These are phyloP conservation scores for Pantelozetes paolii DNA, from an alignment of 2,888 invertebrate species.

Conservation along the genomic window DNA sequence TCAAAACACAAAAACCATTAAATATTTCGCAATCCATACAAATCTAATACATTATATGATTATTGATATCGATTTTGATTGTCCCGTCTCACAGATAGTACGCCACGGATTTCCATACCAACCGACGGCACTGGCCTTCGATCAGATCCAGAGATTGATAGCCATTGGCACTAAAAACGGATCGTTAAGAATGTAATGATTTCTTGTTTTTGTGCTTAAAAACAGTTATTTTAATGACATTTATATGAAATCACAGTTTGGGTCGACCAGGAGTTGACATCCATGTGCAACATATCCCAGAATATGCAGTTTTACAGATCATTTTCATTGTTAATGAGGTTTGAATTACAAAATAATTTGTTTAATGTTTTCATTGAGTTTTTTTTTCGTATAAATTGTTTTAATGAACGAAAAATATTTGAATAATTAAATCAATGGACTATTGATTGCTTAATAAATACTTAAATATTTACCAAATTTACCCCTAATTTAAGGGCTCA, in stretches of 20 bases:
- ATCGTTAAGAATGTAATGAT: conserved; percentile 77
- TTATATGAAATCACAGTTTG: conserved; percentile 56
- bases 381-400: too few species aligned
- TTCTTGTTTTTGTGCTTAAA: too few species aligned
- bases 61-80: not conserved
- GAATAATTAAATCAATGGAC: too few species aligned
- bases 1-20: not conserved
- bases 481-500: conserved; percentile 54
- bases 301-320: conserved; percentile 74
- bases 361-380: not conserved
- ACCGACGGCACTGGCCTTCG: conserved; percentile 94
- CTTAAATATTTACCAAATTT: too few species aligned
- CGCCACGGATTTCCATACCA: conserved; percentile 98
- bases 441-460: too few species aligned
- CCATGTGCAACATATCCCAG: conserved; percentile 71
- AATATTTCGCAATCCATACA: not conserved
- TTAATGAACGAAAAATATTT: too few species aligned
- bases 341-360: not conserved
- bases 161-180: conserved; percentile 95
- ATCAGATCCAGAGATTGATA: conserved; percentile 92
- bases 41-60: not conserved
- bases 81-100: too few species aligned
- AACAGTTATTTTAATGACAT: too few species aligned
- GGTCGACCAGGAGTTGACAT: conserved; percentile 96
- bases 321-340: conserved; percentile 91